Conservation (phyloP, 2,797 vertebrate species). For the Nyctalus aviator region DNA sequence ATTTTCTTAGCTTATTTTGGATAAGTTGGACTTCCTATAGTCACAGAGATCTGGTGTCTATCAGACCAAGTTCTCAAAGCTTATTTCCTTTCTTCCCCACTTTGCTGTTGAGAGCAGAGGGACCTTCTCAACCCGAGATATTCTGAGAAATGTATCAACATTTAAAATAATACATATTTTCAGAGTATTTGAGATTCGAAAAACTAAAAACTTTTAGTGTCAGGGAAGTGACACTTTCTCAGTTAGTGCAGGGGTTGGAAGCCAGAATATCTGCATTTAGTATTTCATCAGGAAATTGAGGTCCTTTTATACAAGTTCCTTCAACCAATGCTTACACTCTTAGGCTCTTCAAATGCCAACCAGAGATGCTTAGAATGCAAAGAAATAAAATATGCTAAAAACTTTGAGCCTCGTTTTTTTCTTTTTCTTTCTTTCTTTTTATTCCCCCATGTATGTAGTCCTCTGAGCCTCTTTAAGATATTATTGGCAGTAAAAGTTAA, state of each 20-base stretch:
- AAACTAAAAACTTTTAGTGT: conserved; percentile 56
- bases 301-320: conserved; percentile 44
- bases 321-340: conserved; percentile 21
- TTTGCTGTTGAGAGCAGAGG: conserved; percentile 45
- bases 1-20: conserved; percentile 61
- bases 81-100: conserved; percentile 44
- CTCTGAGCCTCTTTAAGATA: conserved; percentile 13
- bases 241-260: not conserved
- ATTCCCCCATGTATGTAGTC: no score
- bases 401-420: not conserved
- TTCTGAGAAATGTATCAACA: conserved; percentile 35
- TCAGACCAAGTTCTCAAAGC: not conserved
- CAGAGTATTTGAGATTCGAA: conserved; percentile 46
- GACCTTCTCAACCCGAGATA: not conserved
- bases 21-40: conserved; percentile 16
- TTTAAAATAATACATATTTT: conserved; percentile 67
- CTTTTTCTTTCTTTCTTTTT: no score
- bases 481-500: conserved; percentile 46
- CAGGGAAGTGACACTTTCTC: conserved; percentile 36
- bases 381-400: conserved; percentile 44
- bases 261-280: conserved; percentile 55
- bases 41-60: conserved; percentile 20
- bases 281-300: conserved; percentile 46
- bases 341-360: conserved; percentile 54
- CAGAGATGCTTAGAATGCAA: conserved; percentile 44